These are phyloP conservation scores for Germaria angustata DNA, from an alignment of 2,888 invertebrate genomes.

Conservation along the genomic window DNA sequence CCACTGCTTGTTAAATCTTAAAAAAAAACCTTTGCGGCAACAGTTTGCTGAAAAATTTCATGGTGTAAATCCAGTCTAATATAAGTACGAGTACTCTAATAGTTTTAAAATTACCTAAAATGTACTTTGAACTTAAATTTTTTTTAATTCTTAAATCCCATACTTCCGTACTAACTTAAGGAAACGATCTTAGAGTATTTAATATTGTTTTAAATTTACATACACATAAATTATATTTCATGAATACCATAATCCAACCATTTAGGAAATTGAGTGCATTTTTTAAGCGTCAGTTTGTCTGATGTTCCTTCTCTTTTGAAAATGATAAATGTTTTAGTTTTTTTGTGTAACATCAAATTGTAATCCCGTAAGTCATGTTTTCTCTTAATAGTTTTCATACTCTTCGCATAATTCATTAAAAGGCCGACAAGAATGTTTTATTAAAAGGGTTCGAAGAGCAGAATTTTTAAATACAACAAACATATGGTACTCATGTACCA, in stretches of 20 bases:
- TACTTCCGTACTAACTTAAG: slow-evolving; percentile 2
- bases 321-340: slow-evolving; percentile 40
- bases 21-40: too few species aligned
- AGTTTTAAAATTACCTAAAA: too few species aligned
- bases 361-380: slow-evolving; percentile 42
- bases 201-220: neutral
- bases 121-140: neutral
- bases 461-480: too few species aligned
- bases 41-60: too few species aligned
- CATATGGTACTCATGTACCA: too few species aligned
- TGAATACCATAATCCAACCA: slow-evolving; percentile 8
- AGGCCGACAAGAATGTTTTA: slow-evolving; percentile 16
- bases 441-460: neutral
- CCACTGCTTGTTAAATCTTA: too few species aligned
- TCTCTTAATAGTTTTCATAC: slow-evolving; percentile 6
- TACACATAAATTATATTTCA: neutral
- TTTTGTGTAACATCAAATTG: slow-evolving; percentile 5
- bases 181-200: neutral
- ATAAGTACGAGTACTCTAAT: neutral
- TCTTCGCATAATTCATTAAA: neutral
- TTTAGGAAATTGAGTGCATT: slow-evolving; percentile 11
- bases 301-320: slow-evolving; percentile 7
- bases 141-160: slow-evolving; percentile 1
- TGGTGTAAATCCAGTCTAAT: too few species aligned
- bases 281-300: slow-evolving; percentile 47